Base-by-base conservation (phyloP, 2,888 invertebrate genomes). In the Mythimna vitellina region DNA sequence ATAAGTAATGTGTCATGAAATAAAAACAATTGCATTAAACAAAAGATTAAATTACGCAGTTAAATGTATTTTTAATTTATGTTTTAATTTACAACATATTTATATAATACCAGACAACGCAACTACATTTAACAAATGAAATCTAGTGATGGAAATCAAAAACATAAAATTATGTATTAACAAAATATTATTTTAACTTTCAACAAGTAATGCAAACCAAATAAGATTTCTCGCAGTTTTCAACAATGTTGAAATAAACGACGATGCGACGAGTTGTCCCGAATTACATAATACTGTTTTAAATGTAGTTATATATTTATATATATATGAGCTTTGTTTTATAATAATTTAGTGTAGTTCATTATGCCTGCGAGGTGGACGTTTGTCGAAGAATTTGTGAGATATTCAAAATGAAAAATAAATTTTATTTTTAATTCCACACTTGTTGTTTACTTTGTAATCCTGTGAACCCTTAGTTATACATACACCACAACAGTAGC, bases 361-460 rank as follows among this genome's bases (percentile, higher is more conserved):
- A 89, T 89, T 86, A 86, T 87, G 91, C 90, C 90, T 86, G 90
- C 83, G 88, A 87, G 88, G 89, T 88, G 84, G 90, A 87, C 89
- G 91, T 85, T 89, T 88, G 90, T 90, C 89, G 87, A 91, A 92
- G 89, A 92, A 91, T 92, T 93, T 94, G 94, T 94, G 95, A 95
- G 92, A 93, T 93, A 93, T 94, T 93, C 94, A 95, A 94, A 91
- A 94, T 83, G 86, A 94, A 93, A 95, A 95, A 95, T 95, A 96
- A 94, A 96, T 93, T 95, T 95, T 95, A 96, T 95, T 96, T 96
- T 96, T 94, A 96, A 96, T 95, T 96, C 95, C 95, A 92, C 81
- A 62, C 20, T 46, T 76, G 83, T 83, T 80, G 86, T 90, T 93
- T 91, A 85, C 73, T 88, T 88, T 87, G 0, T 9, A 10, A 35